Evolutionary conservation across 2,797 vertebrate species (phyloP), one percentile per base, ranked within the genome.

Genomic region (Cetoscarus ocellatus): DNA sequence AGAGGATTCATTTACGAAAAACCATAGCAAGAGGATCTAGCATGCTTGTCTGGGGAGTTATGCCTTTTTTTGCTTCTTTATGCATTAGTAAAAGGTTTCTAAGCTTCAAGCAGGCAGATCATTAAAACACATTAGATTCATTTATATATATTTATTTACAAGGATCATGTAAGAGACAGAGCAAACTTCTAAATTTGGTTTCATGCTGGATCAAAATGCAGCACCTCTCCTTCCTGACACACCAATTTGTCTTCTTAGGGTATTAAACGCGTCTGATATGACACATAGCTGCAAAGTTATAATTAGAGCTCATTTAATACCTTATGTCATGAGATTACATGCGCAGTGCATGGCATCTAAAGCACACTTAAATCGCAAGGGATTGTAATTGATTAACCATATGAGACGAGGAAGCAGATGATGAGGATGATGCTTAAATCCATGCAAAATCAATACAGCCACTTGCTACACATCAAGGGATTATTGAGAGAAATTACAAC

Each of bases 1-100:
- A 75, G 82, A 87, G 80, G 84, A 90, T 93, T 93, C 78, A 92
- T 92, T 94, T 92, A 88, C 65, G 84, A 88, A 87, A 39, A 90
- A 80, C 60, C 67, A 84, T 76, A 89, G 77, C 73, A 84, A 88
- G 76, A 77, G 72, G 82, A 90, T 89, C 81, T 86, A 60, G 69
- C 84, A 76, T 57, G 74, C 62, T 65, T 73, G 75, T 85, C 77
- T 54, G 47, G 83, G 84, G 83, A 87, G 38, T 64, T 70, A 36
- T 47, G 61, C 53, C 55, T 34, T 59, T 70, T 48, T 63, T 47
- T 2, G 14, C n/a, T 44, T 42, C 2, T 52, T 70, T 61, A 70
- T 72, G 53, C 70, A 17, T 82, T 70, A 70, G 44, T 61, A 42
- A 81, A 71, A 83, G 34, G 58, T 61, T 76, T 49, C 44, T 47